Evolutionary conservation across 2,888 invertebrate genomes (phyloP).

Genomic region (Drosophila neotestacea): DNA sequence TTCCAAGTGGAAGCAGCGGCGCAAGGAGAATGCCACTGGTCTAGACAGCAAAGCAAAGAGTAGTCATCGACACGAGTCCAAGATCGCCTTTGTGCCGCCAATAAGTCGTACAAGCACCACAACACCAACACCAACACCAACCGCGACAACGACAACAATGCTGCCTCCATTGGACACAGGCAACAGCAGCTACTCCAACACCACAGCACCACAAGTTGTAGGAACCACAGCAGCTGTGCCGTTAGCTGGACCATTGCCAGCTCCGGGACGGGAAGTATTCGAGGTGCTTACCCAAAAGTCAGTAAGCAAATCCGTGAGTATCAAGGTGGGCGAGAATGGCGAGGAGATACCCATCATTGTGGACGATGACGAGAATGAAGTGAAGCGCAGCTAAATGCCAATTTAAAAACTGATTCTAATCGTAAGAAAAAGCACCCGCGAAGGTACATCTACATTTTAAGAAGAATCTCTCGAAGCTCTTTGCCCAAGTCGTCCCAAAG

Average conservation of each 20-base stretch:
- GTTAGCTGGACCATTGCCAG: not conserved
- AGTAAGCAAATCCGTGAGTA: constrained; percentile 86
- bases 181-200: not conserved
- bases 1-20: constrained; percentile 83
- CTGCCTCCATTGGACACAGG: not conserved
- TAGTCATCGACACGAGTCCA: constrained; percentile 63
- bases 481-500: not conserved
- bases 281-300: constrained; percentile 85
- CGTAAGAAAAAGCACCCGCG: constrained; percentile 18
- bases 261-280: constrained; percentile 54
- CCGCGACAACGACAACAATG: constrained; percentile 7
- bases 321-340: constrained; percentile 85
- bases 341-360: constrained; percentile 81
- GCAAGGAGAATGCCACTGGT: constrained; percentile 54
- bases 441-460: not conserved
- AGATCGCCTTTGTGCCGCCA: constrained; percentile 31
- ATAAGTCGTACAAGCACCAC: not conserved
- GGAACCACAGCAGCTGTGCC: not conserved
- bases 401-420: constrained; percentile 17
- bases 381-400: constrained; percentile 46
- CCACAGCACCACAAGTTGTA: not conserved
- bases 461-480: not conserved
- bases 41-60: constrained; percentile 64
- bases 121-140: constrained; percentile 3
- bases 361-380: constrained; percentile 81